phyloP scores from a whole-genome alignment of 2,113 vertebrate genomes.

The Heptranchias perlo region DNA sequence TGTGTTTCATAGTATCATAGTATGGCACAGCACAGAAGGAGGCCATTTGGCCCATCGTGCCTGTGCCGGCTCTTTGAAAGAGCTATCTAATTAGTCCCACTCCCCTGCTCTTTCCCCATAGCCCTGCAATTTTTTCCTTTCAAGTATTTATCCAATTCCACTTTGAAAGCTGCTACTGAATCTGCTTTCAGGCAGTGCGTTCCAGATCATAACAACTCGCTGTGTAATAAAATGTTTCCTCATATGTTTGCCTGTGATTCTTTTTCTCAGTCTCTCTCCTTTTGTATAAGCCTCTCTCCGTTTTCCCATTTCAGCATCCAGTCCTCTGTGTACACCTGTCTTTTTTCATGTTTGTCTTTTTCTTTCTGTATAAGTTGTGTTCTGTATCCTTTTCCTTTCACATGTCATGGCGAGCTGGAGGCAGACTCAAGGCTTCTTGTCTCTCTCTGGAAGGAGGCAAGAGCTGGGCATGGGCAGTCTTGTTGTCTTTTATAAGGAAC shows the following conservation, averaged over 20 bases:
- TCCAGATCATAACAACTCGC: no score
- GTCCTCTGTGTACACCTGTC: not conserved
- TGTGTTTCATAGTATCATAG: no score
- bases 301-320: not conserved
- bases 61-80: no score
- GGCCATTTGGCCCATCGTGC: no score
- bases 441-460: not conserved
- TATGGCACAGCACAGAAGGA: no score
- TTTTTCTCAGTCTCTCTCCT: not conserved
- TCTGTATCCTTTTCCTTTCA: not conserved
- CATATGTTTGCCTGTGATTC: not conserved
- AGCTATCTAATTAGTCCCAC: no score
- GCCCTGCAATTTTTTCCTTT: no score
- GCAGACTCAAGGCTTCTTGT: not conserved
- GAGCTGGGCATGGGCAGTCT: not conserved
- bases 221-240: no score
- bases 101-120: no score
- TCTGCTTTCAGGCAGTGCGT: no score
- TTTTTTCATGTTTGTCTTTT: not conserved
- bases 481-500: not conserved
- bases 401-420: not conserved
- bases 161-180: no score
- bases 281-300: not conserved
- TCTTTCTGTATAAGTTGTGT: not conserved
- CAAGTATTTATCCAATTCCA: no score